Conservation (phyloP, 2,888 invertebrate species). For the Perizoma affinitatum region DNA sequence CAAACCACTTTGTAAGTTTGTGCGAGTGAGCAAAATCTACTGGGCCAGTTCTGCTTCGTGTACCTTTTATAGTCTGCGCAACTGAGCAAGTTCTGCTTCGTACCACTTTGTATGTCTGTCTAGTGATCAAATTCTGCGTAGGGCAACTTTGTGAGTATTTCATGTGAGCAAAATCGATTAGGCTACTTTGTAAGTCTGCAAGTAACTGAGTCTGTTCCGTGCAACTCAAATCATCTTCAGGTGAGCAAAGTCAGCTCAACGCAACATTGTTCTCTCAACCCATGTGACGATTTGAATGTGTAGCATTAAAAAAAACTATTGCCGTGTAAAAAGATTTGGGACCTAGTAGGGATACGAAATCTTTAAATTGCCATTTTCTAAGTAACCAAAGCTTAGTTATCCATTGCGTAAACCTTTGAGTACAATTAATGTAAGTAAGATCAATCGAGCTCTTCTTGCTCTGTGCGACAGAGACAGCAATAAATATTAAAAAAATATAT, state of each 20-base stretch:
- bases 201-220: too few species aligned
- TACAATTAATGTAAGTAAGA: constrained; percentile 71
- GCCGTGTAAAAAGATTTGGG: constrained; percentile 43
- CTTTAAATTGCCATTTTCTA: constrained; percentile 45
- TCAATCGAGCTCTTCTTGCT: constrained; percentile 73
- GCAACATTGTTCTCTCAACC: not conserved
- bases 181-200: too few species aligned
- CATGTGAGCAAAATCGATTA: too few species aligned
- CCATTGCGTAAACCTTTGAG: constrained; percentile 45
- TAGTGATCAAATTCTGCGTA: too few species aligned
- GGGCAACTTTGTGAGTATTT: too few species aligned
- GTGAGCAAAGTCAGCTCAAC: too few species aligned
- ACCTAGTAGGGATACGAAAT: constrained; percentile 50
- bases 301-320: not conserved
- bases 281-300: constrained; percentile 5
- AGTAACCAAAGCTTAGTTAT: constrained; percentile 55
- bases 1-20: not conserved
- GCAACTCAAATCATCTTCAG: too few species aligned
- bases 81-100: not conserved
- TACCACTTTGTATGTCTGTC: too few species aligned
- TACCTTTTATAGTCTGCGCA: not conserved
- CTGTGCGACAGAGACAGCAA: constrained; percentile 82
- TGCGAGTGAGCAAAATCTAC: not conserved
- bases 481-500: constrained; percentile 60
- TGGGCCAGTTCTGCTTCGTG: not conserved